phyloP scores from a whole-genome alignment of 2,113 vertebrate genomes.

The Ranitomeya imitator region DNA sequence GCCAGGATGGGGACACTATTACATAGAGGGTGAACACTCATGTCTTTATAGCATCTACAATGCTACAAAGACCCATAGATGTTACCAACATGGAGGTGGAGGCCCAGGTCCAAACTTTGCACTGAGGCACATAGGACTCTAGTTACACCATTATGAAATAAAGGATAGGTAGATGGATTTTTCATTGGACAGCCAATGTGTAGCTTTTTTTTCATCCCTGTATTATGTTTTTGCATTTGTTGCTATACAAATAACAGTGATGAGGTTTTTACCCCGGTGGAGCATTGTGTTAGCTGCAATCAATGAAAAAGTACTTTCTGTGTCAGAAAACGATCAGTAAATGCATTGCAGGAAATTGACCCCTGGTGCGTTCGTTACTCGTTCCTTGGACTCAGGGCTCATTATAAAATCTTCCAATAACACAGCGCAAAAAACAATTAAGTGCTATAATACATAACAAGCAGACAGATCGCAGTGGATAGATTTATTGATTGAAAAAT shows the following conservation, averaged over 20 bases:
- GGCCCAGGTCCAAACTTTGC: too few relatives aligned
- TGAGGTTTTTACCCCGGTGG: not conserved
- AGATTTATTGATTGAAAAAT: not conserved
- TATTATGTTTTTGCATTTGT: not conserved
- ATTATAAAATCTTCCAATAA: conserved; percentile 2
- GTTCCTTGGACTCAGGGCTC: not conserved
- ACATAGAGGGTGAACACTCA: too few relatives aligned
- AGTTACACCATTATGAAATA: too few relatives aligned
- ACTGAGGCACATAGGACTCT: too few relatives aligned
- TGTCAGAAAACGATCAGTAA: conserved; percentile 18
- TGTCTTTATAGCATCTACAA: too few relatives aligned
- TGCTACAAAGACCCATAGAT: too few relatives aligned
- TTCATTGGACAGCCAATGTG: not conserved
- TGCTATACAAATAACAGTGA: not conserved
- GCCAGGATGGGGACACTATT: too few relatives aligned
- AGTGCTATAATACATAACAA: not conserved
- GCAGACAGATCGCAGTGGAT: not conserved
- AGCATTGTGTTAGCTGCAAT: not conserved
- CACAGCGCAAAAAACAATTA: not conserved
- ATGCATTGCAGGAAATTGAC: not conserved
- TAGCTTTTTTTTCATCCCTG: not conserved
- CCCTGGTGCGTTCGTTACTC: not conserved
- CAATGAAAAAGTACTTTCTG: conserved; percentile 2
- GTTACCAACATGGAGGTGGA: too few relatives aligned
- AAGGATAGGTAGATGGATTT: too few relatives aligned